Evolutionary conservation across 2,888 invertebrate genomes (phyloP).

Genomic region (Neoscelio sp.): DNA sequence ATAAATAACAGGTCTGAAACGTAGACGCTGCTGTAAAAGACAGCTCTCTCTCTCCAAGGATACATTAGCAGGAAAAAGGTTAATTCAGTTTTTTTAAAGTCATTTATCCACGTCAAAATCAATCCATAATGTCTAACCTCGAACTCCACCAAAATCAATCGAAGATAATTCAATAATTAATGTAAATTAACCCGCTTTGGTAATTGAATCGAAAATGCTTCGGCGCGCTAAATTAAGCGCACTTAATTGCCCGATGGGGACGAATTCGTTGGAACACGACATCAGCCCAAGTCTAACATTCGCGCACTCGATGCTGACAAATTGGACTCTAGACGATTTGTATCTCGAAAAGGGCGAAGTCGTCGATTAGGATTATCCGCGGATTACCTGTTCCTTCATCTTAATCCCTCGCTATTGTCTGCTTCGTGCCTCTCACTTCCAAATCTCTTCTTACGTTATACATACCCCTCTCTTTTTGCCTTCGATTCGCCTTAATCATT

Average conservation of each 20-base stretch:
- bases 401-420: constrained; percentile 47
- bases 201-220: constrained; percentile 46
- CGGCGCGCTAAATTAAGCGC: constrained; percentile 25
- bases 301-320: constrained; percentile 53
- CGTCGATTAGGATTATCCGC: constrained; percentile 78
- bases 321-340: constrained; percentile 71
- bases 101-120: too few species aligned
- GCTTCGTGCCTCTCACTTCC: constrained; percentile 7
- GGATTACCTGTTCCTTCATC: constrained; percentile 65
- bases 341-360: constrained; percentile 68
- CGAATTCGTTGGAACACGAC: constrained; percentile 18
- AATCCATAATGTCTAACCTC: not conserved
- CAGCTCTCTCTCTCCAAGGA: too few species aligned
- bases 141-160: constrained; percentile 3
- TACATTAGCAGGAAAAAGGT: too few species aligned
- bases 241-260: constrained; percentile 43
- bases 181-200: constrained; percentile 28
- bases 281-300: constrained; percentile 35
- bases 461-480: too few species aligned
- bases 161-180: constrained; percentile 29
- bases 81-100: too few species aligned
- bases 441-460: constrained; percentile 3
- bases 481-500: too few species aligned
- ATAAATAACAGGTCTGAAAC: too few species aligned
- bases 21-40: too few species aligned